Conservation (phyloP, 2,797 vertebrate genomes). For the Gambusia yucatana region DNA sequence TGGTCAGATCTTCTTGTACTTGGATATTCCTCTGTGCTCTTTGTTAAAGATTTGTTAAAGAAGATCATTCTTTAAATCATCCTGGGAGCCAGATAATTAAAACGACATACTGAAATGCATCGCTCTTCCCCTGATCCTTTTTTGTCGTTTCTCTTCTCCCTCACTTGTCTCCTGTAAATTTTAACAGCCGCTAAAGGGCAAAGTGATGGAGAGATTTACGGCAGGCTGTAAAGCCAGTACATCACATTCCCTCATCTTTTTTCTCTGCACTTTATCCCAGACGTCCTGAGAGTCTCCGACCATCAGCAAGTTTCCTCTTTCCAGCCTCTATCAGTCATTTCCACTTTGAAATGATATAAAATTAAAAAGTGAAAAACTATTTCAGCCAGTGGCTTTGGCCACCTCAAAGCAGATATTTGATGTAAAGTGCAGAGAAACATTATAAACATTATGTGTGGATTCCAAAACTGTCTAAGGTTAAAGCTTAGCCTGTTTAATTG, state of each 20-base stretch:
- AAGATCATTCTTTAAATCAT: not conserved
- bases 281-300: not conserved
- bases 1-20: not conserved
- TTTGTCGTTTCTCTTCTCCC: not conserved
- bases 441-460: not conserved
- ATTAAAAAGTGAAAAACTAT: not conserved
- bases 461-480: not conserved
- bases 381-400: not conserved
- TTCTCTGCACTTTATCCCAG: not conserved
- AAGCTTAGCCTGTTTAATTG: not conserved
- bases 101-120: slow-evolving; percentile 2
- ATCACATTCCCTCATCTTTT: slow-evolving; percentile 2
- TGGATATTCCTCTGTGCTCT: not conserved
- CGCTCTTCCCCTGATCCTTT: not conserved
- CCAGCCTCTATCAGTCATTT: not conserved
- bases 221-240: slow-evolving; percentile 29
- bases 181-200: slow-evolving; percentile 24
- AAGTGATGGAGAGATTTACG: slow-evolving; percentile 47
- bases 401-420: not conserved
- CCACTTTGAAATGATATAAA: not conserved
- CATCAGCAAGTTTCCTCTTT: not conserved
- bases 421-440: not conserved
- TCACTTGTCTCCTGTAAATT: slow-evolving; percentile 31
- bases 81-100: slow-evolving; percentile 4
- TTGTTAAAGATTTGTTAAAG: not conserved